Percentiles rank a stretch among this genome's conserved stretches.
Evolutionary conservation across 1,140 invertebrate genomes (phyloP).

Genomic region (Cepaea nemoralis): DNA sequence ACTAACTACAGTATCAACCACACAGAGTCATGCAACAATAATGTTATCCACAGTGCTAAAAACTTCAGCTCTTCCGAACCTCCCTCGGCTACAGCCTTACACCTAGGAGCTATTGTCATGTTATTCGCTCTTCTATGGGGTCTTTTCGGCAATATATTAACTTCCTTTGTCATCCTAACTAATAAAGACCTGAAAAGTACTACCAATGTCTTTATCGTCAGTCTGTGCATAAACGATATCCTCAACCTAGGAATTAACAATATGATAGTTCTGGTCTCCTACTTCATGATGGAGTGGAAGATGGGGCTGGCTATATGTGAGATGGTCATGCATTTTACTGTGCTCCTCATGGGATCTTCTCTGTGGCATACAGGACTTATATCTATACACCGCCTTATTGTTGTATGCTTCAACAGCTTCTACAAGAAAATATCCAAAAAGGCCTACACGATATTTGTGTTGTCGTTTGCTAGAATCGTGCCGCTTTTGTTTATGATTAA

Average conservation of each 20-base stretch:
- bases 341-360: conserved; percentile 68
- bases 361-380: conserved; percentile 71
- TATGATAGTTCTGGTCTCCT: conserved; percentile 68
- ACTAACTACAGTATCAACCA: conserved; percentile 24
- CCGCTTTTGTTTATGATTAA: conserved; percentile 67
- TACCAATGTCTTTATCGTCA: conserved; percentile 70
- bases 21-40: background rate
- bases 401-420: conserved; percentile 69
- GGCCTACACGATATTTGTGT: conserved; percentile 66
- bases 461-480: conserved; percentile 66
- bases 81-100: conserved; percentile 57
- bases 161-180: conserved; percentile 59
- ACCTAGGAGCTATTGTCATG: conserved; percentile 63
- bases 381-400: conserved; percentile 70
- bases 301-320: conserved; percentile 64
- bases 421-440: conserved; percentile 70
- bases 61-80: conserved; percentile 22
- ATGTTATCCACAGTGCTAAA: background rate
- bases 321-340: conserved; percentile 65
- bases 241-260: conserved; percentile 69
- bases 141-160: conserved; percentile 62
- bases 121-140: conserved; percentile 58
- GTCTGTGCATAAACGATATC: conserved; percentile 71
- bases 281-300: conserved; percentile 64
- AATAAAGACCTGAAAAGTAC: conserved; percentile 64